phyloP scores from a whole-genome alignment of 2,888 invertebrate species.

The Parapristionchus giblindavisi region DNA sequence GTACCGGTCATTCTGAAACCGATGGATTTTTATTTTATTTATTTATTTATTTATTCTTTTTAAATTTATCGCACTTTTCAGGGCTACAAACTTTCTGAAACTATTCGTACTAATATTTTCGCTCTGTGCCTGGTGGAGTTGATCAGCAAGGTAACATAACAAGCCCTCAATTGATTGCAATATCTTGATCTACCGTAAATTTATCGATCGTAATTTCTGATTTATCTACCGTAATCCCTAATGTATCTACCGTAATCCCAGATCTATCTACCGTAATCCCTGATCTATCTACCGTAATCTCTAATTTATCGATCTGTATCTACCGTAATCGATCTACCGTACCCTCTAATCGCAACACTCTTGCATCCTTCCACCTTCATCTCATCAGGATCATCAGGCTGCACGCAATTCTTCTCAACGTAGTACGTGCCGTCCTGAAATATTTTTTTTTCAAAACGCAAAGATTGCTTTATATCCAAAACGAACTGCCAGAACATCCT shows the following conservation, averaged over 20 bases:
- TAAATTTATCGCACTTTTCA: not conserved
- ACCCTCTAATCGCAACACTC: constrained; percentile 14
- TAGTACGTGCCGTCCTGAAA: constrained; percentile 27
- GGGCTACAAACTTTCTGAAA: not conserved
- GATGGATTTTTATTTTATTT: not conserved
- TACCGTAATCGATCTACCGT: not conserved
- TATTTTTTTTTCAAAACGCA: not conserved
- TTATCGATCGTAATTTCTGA: not conserved
- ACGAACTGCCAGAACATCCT: too few species aligned
- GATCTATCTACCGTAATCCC: not conserved
- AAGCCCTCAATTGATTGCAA: too few species aligned
- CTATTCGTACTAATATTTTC: not conserved
- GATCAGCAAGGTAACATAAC: too few species aligned
- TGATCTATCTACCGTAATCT: not conserved
- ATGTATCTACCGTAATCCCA: not conserved
- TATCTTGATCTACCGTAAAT: too few species aligned
- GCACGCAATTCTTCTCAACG: constrained; percentile 37
- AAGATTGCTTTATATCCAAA: too few species aligned
- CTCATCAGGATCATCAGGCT: constrained; percentile 17
- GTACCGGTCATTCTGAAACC: constrained; percentile 23
- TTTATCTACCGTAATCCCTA: not conserved
- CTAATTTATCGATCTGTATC: not conserved
- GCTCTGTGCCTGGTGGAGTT: not conserved
- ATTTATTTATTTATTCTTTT: not conserved
- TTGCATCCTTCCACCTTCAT: constrained; percentile 22